A percentile compares a stretch with the other conserved stretches of the same genome.
Evolutionary conservation across 1,140 invertebrate genomes (phyloP).

Genomic region (Sinella curviseta): DNA sequence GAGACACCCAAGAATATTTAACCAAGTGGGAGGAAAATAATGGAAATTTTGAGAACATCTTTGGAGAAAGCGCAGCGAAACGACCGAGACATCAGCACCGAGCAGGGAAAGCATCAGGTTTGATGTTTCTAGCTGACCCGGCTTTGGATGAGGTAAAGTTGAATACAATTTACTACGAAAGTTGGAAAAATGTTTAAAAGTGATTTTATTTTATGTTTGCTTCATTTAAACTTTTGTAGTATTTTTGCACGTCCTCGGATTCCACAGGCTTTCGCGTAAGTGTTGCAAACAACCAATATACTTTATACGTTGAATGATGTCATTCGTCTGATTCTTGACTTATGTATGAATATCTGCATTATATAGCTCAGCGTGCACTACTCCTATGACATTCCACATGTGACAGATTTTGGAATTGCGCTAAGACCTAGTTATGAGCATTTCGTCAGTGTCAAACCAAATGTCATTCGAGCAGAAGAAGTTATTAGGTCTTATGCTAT

Average conservation of each 20-base stretch:
- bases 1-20: neutral
- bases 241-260: conserved; percentile 21
- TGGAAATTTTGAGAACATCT: neutral
- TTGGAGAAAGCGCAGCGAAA: neutral
- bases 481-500: neutral
- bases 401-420: conserved; percentile 43
- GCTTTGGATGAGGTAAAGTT: neutral
- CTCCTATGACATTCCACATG: conserved; percentile 42
- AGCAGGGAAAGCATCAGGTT: conserved; percentile 13
- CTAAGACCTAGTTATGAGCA: conserved; percentile 43
- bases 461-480: conserved; percentile 43
- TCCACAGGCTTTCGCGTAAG: conserved; percentile 24
- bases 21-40: neutral
- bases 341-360: neutral
- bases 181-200: neutral
- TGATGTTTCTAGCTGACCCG: conserved; percentile 7
- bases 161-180: neutral
- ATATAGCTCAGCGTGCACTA: conserved; percentile 43
- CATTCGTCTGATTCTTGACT: neutral
- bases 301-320: neutral
- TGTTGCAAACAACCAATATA: neutral
- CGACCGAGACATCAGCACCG: neutral
- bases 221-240: neutral
- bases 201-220: neutral
- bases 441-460: conserved; percentile 39